These are phyloP conservation scores for Syngnathus typhle DNA, from an alignment of 2,113 vertebrate genomes.

Conservation along the genomic window DNA sequence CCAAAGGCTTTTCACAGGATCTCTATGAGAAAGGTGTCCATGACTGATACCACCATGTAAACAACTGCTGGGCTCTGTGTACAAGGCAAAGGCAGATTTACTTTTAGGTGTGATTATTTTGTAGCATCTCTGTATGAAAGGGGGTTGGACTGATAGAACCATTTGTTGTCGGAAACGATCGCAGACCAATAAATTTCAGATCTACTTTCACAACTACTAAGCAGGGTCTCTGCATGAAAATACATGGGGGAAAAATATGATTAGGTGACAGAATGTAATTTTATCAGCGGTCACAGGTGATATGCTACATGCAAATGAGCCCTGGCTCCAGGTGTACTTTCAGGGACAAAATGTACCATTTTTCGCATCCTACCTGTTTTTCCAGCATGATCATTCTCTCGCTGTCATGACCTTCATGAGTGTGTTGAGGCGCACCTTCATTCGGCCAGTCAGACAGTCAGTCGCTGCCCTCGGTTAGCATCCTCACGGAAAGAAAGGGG, in stretches of 20 bases:
- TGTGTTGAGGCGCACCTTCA: conserved; percentile 30
- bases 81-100: no score
- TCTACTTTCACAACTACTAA: no score
- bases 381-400: conserved; percentile 74
- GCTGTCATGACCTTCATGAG: conserved; percentile 67
- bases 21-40: no score
- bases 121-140: no score
- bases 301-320: conserved; percentile 31
- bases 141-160: no score
- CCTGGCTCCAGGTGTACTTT: conserved; percentile 22
- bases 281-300: background rate
- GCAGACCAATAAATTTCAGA: no score
- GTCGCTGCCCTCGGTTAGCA: conserved; percentile 37
- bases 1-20: no score
- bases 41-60: no score
- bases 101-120: no score
- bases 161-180: no score
- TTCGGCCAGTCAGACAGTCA: background rate
- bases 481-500: conserved; percentile 17
- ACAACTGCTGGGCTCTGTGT: no score
- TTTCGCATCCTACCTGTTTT: conserved; percentile 60
- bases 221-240: no score
- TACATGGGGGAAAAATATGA: background rate
- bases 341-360: background rate
- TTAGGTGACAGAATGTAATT: background rate